Conservation (phyloP, 2,888 invertebrate genomes). For the Altica lythri region DNA sequence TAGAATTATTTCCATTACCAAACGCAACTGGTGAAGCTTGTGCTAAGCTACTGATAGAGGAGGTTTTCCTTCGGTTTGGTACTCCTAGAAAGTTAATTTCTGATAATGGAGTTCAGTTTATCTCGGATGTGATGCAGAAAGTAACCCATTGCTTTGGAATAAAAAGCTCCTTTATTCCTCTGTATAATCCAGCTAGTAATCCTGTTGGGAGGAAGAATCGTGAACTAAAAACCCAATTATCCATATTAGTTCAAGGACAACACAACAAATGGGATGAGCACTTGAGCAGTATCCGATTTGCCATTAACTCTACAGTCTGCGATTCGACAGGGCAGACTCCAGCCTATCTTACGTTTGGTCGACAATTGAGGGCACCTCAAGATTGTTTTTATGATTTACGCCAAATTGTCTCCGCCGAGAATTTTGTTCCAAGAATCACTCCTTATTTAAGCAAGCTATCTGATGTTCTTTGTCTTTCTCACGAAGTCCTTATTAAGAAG, state of each 20-base stretch:
- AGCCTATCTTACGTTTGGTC: conserved; percentile 43
- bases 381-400: conserved; percentile 24
- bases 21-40: conserved; percentile 30
- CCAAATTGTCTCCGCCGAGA: conserved; percentile 13
- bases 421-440: conserved; percentile 14
- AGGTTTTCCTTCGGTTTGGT: conserved; percentile 21
- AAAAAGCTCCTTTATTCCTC: conserved; percentile 39
- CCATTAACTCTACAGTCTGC: conserved; percentile 40
- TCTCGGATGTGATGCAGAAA: conserved; percentile 47
- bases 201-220: conserved; percentile 39
- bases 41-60: conserved; percentile 33
- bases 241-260: conserved; percentile 37
- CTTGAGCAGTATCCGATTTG: conserved; percentile 40
- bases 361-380: conserved; percentile 38
- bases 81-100: conserved; percentile 15
- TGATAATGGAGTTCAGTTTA: conserved; percentile 41
- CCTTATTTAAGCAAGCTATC: conserved; percentile 17
- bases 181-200: conserved; percentile 46
- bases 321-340: conserved; percentile 38
- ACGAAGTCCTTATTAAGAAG: conserved; percentile 11
- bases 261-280: conserved; percentile 39
- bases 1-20: too few species aligned
- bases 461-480: conserved; percentile 9
- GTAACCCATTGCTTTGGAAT: conserved; percentile 42
- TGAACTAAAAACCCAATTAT: conserved; percentile 46